phyloP scores from a whole-genome alignment of 2,888 invertebrate species.

The Zootermopsis nevadensis region DNA sequence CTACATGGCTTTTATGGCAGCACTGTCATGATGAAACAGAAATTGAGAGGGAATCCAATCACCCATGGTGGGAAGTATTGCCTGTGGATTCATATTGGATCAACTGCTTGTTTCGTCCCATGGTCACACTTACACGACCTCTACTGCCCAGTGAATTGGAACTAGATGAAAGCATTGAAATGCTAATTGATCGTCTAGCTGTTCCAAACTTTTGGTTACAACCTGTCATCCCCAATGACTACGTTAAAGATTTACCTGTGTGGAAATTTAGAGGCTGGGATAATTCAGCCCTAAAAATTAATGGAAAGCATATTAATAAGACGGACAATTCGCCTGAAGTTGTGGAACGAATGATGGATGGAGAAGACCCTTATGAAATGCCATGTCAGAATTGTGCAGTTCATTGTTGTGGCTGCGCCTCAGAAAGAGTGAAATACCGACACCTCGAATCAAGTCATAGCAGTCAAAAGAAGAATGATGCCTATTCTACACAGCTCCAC shows the following conservation, averaged over 20 bases:
- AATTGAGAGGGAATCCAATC: conserved; percentile 46
- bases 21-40: conserved; percentile 34
- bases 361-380: conserved; percentile 45
- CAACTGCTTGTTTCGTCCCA: conserved; percentile 58
- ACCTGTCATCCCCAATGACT: conserved; percentile 62
- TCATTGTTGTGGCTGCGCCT: conserved; percentile 23
- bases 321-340: conserved; percentile 44
- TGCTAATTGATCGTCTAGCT: conserved; percentile 62
- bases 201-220: conserved; percentile 64
- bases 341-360: conserved; percentile 53
- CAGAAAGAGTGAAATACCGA: conserved; percentile 25
- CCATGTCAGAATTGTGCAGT: not conserved
- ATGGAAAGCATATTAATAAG: not conserved
- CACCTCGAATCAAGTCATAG: conserved; percentile 24
- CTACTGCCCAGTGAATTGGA: conserved; percentile 57
- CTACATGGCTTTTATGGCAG: conserved; percentile 51
- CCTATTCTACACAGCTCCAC: not conserved
- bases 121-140: conserved; percentile 56
- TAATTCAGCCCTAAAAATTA: not conserved
- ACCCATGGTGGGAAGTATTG: conserved; percentile 62
- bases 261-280: conserved; percentile 61
- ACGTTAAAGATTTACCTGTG: conserved; percentile 64
- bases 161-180: conserved; percentile 60
- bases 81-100: conserved; percentile 59
- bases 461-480: conserved; percentile 13